Conservation (phyloP, 2,113 vertebrate species). For the Epinephelus lanceolatus region DNA sequence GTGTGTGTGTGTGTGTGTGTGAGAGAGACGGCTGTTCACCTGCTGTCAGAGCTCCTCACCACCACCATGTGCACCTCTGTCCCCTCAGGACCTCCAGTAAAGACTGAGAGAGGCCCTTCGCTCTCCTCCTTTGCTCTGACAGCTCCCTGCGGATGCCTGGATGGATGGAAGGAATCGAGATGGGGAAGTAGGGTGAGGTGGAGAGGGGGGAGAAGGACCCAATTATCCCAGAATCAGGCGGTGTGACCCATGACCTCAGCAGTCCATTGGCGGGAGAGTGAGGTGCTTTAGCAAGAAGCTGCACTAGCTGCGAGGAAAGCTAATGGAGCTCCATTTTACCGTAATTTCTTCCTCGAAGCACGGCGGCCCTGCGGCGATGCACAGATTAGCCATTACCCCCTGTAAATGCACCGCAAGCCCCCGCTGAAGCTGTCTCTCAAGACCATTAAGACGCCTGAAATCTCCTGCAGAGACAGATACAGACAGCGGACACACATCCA, state of each 20-base stretch:
- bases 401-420: slow-evolving; percentile 24
- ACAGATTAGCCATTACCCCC: slow-evolving; percentile 51
- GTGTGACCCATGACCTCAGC: slow-evolving; percentile 55
- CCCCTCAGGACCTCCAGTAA: slow-evolving; percentile 55
- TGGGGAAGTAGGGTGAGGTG: not conserved
- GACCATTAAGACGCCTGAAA: slow-evolving; percentile 54
- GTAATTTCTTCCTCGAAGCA: not conserved
- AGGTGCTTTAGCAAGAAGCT: slow-evolving; percentile 9
- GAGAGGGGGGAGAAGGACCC: slow-evolving; percentile 14
- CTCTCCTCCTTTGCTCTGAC: slow-evolving; percentile 51
- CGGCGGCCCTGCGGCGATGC: slow-evolving; percentile 24
- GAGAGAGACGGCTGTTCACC: slow-evolving; percentile 28
- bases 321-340: slow-evolving; percentile 49
- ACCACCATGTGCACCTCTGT: slow-evolving; percentile 16
- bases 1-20: slow-evolving; percentile 19
- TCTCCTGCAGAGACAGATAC: slow-evolving; percentile 36
- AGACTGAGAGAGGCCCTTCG: slow-evolving; percentile 55
- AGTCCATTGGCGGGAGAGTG: slow-evolving; percentile 23
- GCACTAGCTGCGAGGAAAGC: not conserved
- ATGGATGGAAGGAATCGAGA: slow-evolving; percentile 44
- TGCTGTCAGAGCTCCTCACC: slow-evolving; percentile 57
- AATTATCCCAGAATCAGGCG: slow-evolving; percentile 76
- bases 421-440: slow-evolving; percentile 41
- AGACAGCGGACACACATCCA: slow-evolving; percentile 11
- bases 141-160: slow-evolving; percentile 34